Conservation (phyloP, 1,140 invertebrate species). For the Psix sp. region DNA sequence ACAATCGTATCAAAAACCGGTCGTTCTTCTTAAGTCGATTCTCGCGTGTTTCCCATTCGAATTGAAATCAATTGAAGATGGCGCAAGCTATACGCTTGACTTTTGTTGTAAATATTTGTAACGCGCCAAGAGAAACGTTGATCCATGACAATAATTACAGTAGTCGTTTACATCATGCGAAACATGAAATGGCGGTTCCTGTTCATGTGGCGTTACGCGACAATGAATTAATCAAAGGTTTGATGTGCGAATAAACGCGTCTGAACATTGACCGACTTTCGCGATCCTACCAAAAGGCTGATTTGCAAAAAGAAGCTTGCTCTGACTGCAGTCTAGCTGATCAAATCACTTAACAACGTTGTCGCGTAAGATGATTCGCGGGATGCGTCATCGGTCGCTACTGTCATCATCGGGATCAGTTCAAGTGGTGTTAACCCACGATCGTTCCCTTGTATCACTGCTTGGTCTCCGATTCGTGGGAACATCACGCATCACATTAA, state of each 20-base stretch:
- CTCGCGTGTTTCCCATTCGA: too few species aligned
- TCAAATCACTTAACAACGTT: slow-evolving; percentile 55
- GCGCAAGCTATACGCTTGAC: too few species aligned
- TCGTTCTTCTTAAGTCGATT: too few species aligned
- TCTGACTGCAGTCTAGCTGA: slow-evolving; percentile 33
- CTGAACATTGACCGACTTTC: slow-evolving; percentile 57
- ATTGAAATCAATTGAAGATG: too few species aligned
- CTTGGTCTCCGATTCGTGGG: slow-evolving; percentile 62
- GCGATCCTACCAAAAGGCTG: slow-evolving; percentile 38
- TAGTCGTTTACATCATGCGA: too few species aligned
- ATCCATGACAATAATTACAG: too few species aligned
- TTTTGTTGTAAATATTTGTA: too few species aligned
- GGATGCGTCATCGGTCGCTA: slow-evolving; percentile 64
- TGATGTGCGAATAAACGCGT: slow-evolving; percentile 41
- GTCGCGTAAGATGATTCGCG: slow-evolving; percentile 65
- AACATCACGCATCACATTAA: slow-evolving; percentile 59
- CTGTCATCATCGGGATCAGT: slow-evolving; percentile 66
- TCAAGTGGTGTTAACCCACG: slow-evolving; percentile 70
- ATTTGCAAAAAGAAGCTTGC: slow-evolving; percentile 45
- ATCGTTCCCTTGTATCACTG: slow-evolving; percentile 47
- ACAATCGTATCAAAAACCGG: too few species aligned
- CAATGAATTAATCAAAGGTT: slow-evolving; percentile 47
- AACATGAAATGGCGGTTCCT: too few species aligned
- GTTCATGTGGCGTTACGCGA: slow-evolving; percentile 17
- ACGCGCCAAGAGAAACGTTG: too few species aligned